phyloP scores from a whole-genome alignment of 2,113 vertebrate species.

The Callopanchax toddi region DNA sequence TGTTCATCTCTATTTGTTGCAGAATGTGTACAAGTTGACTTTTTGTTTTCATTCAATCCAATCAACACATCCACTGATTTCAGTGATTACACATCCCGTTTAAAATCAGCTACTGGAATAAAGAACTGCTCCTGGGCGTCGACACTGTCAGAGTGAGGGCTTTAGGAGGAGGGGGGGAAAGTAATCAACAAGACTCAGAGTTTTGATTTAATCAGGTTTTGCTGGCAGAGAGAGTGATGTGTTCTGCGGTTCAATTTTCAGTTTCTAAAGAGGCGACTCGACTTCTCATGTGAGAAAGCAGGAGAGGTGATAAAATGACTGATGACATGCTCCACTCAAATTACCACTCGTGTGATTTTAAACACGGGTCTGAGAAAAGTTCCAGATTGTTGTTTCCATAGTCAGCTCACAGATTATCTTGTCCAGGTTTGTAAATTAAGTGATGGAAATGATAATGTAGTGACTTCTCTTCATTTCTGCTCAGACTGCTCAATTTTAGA shows the following conservation, averaged over 20 bases:
- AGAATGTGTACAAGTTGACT: background rate
- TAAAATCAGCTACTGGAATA: slow-evolving; percentile 25
- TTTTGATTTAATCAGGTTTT: slow-evolving; percentile 19
- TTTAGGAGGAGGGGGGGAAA: slow-evolving; percentile 1
- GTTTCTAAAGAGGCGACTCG: background rate
- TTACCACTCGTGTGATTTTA: slow-evolving; percentile 3
- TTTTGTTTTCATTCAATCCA: slow-evolving; percentile 18
- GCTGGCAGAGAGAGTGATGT: background rate
- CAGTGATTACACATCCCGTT: slow-evolving; percentile 26
- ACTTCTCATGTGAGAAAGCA: background rate
- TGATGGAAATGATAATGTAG: too few species aligned
- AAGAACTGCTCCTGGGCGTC: background rate
- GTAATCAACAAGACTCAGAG: slow-evolving; percentile 15
- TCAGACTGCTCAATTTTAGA: too few species aligned
- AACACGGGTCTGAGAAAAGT: background rate
- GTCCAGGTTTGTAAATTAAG: too few species aligned
- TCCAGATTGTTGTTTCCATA: background rate
- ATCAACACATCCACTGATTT: slow-evolving; percentile 27
- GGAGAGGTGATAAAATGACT: background rate
- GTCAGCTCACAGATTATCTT: too few species aligned
- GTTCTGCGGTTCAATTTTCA: background rate
- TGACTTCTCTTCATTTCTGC: too few species aligned
- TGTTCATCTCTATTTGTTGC: slow-evolving; percentile 23
- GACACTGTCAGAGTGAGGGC: background rate
- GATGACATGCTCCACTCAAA: background rate